phyloP scores from a whole-genome alignment of 2,888 invertebrate genomes.

The Dynastes tityus region DNA sequence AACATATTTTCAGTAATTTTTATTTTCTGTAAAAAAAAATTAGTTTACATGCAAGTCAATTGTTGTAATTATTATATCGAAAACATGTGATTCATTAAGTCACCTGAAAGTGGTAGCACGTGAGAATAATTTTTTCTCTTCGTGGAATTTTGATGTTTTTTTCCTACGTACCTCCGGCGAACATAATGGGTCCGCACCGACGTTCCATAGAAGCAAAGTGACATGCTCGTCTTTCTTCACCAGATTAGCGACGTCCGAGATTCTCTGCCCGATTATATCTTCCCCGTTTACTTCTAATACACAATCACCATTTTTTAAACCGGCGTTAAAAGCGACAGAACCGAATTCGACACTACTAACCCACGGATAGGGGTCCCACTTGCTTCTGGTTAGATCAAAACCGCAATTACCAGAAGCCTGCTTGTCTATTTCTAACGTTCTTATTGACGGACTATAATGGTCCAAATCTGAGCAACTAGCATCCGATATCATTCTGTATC shows the following conservation, averaged over 20 bases:
- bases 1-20: too few relatives aligned
- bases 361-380: slow-evolving; percentile 90
- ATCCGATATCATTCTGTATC: slow-evolving; percentile 63
- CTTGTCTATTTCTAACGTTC: slow-evolving; percentile 74
- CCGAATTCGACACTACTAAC: slow-evolving; percentile 78
- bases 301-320: slow-evolving; percentile 81
- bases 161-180: slow-evolving; percentile 68
- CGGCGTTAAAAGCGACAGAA: slow-evolving; percentile 77
- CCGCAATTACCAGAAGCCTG: slow-evolving; percentile 77
- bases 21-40: neutral
- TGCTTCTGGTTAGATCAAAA: slow-evolving; percentile 81
- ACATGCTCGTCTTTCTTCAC: slow-evolving; percentile 70
- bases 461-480: slow-evolving; percentile 60
- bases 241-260: slow-evolving; percentile 73
- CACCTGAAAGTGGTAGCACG: neutral
- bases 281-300: slow-evolving; percentile 76
- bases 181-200: slow-evolving; percentile 70
- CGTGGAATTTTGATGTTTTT: neutral
- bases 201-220: slow-evolving; percentile 72
- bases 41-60: neutral
- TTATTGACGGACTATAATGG: slow-evolving; percentile 62
- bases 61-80: neutral
- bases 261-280: slow-evolving; percentile 72
- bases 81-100: neutral
- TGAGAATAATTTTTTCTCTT: neutral